Evolutionary conservation across 1,140 invertebrate species (phyloP).

Genomic region (Tetramorium simillimum): DNA sequence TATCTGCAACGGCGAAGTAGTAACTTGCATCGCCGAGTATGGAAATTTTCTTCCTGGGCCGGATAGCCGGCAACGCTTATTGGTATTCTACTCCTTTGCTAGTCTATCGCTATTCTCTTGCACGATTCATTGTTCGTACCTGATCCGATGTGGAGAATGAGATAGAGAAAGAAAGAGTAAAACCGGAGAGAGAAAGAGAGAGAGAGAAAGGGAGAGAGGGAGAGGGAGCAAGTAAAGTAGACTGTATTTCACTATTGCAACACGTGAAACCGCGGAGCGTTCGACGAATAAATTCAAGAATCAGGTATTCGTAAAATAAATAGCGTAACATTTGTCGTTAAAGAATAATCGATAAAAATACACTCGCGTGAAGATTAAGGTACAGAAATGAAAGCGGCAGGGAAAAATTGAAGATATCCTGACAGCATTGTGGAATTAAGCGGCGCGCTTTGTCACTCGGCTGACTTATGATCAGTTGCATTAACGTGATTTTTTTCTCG

Average conservation of each 20-base stretch:
- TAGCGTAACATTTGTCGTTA: not conserved
- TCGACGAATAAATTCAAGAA: not conserved
- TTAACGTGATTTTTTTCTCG: constrained; percentile 56
- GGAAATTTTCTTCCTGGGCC: constrained; percentile 41
- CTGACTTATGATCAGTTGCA: constrained; percentile 35
- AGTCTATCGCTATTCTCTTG: constrained; percentile 45
- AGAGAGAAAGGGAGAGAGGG: constrained; percentile 42
- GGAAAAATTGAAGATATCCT: not conserved
- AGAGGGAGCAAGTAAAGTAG: not conserved
- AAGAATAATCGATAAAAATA: not conserved
- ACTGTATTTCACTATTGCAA: constrained; percentile 39
- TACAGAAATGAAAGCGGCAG: not conserved
- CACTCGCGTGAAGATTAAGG: not conserved
- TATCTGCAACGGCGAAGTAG: constrained; percentile 14
- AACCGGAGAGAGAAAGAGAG: constrained; percentile 25
- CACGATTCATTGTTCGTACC: constrained; percentile 53
- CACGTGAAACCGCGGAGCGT: not conserved
- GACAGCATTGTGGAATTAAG: constrained; percentile 17
- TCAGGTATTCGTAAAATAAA: not conserved
- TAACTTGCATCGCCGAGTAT: constrained; percentile 19
- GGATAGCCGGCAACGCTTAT: constrained; percentile 27
- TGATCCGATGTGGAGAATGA: constrained; percentile 15
- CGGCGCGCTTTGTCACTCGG: constrained; percentile 48
- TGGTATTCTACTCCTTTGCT: constrained; percentile 33
- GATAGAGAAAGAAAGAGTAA: constrained; percentile 26